These are phyloP conservation scores for Coryphaenoides rupestris DNA, from an alignment of 2,113 vertebrate species.

Conservation along the genomic window DNA sequence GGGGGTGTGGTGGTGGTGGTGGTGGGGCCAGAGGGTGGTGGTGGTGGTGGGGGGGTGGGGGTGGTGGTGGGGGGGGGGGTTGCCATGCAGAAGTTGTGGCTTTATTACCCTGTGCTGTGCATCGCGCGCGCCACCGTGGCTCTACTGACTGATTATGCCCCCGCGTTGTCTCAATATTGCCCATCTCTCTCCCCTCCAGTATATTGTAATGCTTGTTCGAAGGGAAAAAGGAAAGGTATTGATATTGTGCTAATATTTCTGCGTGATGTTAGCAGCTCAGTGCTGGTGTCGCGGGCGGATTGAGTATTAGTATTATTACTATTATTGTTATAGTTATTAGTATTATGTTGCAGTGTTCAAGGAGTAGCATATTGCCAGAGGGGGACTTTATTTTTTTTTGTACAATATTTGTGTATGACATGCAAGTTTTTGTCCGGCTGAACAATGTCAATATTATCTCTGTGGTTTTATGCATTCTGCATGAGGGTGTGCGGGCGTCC, in stretches of 20 bases:
- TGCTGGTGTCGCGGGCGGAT: slow-evolving; percentile 27
- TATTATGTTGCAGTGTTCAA: slow-evolving; percentile 32
- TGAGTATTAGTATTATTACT: too few species aligned
- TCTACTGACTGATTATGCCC: slow-evolving; percentile 47
- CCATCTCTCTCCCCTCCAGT: slow-evolving; percentile 34
- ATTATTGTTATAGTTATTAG: slow-evolving; percentile 19
- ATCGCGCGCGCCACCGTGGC: slow-evolving; percentile 39
- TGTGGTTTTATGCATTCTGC: slow-evolving; percentile 44
- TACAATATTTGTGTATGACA: slow-evolving; percentile 66
- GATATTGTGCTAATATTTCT: slow-evolving; percentile 46
- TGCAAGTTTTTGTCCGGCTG: slow-evolving; percentile 58
- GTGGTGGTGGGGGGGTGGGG: slow-evolving; percentile 63
- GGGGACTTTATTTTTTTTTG: slow-evolving; percentile 57
- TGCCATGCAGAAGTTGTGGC: slow-evolving; percentile 64
- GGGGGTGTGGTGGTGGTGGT: slow-evolving; percentile 59
- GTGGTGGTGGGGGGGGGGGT: slow-evolving; percentile 45
- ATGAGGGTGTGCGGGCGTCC: slow-evolving; percentile 50
- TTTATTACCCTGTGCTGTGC: slow-evolving; percentile 57
- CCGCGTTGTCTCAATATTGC: slow-evolving; percentile 36
- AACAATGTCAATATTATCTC: slow-evolving; percentile 66
- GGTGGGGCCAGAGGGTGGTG: slow-evolving; percentile 69
- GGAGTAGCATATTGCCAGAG: slow-evolving; percentile 23
- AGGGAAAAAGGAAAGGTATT: slow-evolving; percentile 38
- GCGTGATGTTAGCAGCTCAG: slow-evolving; percentile 24
- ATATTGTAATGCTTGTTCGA: slow-evolving; percentile 35